Base-by-base conservation (phyloP, 2,797 vertebrate species). In the Phylloscopus collybita region DNA sequence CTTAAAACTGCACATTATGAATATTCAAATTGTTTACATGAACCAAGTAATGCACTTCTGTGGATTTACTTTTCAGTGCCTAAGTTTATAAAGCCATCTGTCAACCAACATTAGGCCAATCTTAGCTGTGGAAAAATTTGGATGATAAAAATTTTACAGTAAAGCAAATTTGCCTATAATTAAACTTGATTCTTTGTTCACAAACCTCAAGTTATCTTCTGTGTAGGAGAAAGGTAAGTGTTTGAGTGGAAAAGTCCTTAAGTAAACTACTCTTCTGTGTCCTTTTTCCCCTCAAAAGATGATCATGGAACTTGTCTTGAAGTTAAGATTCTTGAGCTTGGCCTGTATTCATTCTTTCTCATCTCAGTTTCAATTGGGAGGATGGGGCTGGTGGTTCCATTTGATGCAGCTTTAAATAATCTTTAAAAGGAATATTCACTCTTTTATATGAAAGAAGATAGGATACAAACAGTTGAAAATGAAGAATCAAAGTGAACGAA, bases 1-100 rank as follows among this genome's bases (percentile, higher is more conserved):
- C 38, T 97, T 97, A 92, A 27, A 96, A 83, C 93, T 94, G 90
- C 76, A 80, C 71, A 54, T 95, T 84, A 54, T 95, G 86, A 94
- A 94, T 97, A 95, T 95, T 97, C 79, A 93, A 80, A 76, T 85
- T 84, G 60, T 95, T 22, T 78, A 53, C 4, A 11, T 73, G 88
- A 96, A n/a, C 61, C 78, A 93, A 94, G 81, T 92, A 93, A 79
- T 74, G 73, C 60, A 66, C 27, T 97, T 90, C 76, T 5, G 34
- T 79, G 84, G 80, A 71, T 92, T 97, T 79, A 74, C 73, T 90
- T 96, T 90, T 95, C 75, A 88, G 5, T 92, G 92, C 96, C 72
- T 26, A 72, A 80, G 26, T 66, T 94, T 88, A 60, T 86, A 47
- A 93, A 92, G 86, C 87, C 89, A 95, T 87, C 87, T 97, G 95